Conservation (phyloP, 2,113 vertebrate genomes). For the Gymnorhina tibicen region DNA sequence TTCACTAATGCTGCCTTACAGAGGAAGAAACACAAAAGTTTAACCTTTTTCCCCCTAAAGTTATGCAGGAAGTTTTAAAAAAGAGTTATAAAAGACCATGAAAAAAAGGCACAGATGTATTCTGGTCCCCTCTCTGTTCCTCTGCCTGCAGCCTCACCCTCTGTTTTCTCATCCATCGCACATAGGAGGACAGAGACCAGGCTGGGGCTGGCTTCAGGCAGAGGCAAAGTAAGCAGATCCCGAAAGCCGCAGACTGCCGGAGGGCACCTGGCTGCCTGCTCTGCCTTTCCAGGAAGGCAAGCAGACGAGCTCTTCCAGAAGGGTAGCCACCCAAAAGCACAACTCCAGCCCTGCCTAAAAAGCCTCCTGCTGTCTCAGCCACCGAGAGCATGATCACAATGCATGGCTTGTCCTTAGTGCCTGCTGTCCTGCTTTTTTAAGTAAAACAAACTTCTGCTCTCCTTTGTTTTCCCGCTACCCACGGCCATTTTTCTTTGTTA, state of each 20-base stretch:
- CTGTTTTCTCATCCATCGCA: neutral
- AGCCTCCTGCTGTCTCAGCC: neutral
- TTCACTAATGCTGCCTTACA: neutral
- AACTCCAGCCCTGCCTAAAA: neutral
- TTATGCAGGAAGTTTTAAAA: neutral
- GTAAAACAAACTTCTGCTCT: neutral
- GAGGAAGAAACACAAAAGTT: neutral
- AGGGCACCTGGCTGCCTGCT: constrained; percentile 51
- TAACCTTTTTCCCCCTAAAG: neutral
- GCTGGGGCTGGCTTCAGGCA: constrained; percentile 7
- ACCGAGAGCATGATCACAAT: neutral
- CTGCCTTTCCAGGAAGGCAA: constrained; percentile 41
- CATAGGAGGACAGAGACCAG: neutral
- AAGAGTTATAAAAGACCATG: neutral
- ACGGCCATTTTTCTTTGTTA: neutral
- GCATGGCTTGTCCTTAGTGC: neutral
- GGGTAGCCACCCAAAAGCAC: constrained; percentile 1
- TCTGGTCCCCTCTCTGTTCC: neutral
- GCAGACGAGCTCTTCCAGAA: neutral
- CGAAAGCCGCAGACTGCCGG: neutral
- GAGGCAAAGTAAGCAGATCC: constrained; percentile 7
- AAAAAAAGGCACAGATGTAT: neutral
- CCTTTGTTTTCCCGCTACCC: constrained; percentile 10
- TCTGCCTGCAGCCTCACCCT: neutral
- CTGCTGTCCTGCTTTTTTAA: neutral